Evolutionary conservation across 2,797 vertebrate genomes (phyloP), one percentile per base, ranked within the genome.

Genomic region (Chloroceryle amazona): DNA sequence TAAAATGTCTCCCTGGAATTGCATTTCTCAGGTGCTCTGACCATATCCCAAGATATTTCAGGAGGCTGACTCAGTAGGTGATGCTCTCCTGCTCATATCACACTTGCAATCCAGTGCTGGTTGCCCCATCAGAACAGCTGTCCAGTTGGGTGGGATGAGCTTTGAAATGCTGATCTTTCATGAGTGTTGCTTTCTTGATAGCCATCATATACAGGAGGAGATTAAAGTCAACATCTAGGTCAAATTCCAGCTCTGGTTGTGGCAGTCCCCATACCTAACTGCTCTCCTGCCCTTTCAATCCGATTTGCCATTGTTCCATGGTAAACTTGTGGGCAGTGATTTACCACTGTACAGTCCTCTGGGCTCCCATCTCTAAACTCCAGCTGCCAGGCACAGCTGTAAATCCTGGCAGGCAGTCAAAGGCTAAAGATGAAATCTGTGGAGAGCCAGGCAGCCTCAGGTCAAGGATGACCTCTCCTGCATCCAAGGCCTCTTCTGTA

Each of bases 351-450:
- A 2, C 18, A 8, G 42, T 65, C 41, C 41, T 39, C 73, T 55
- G 85, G 70, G 51, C 54, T 86, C 42, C 44, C 55, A 12, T 25
- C 54, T 46, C 63, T 46, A 19, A 66, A 12, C 52, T 57, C 37
- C 1, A 4, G 35, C 78, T 75, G 54, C 31, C 63, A 60, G 67
- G 51, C 76, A 41, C 65, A 73, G 91, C 88, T 93, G 73, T 58
- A 72, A 58, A 18, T 31, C 35, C 66, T 89, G 93, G 86, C 78
- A 75, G 70, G 73, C 54, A 60, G 29, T 51, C 88, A 87, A 55
- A 73, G 83, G 55, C 47, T 44, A 13, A 47, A 81, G 81, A 89
- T 9, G 23, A 65, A 55, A 63, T 42, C 16, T 17, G 2, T 23
- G 44, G 51, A 54, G 37, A 85, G 41, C 35, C 58, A 71, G 54